Conservation (phyloP, 2,113 vertebrate genomes). For the Antechinus stuartii region DNA sequence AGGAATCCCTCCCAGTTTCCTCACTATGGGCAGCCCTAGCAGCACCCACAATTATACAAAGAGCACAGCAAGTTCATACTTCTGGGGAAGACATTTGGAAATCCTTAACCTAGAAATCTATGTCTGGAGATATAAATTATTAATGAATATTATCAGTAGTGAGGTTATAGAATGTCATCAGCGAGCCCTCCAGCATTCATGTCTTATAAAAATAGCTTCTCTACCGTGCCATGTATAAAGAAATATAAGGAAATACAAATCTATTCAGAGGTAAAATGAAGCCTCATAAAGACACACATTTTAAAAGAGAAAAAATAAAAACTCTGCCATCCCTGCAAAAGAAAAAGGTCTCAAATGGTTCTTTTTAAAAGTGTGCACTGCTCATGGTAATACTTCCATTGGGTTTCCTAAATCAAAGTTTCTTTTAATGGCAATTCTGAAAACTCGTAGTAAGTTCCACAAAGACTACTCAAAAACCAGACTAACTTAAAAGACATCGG, state of each 20-base stretch:
- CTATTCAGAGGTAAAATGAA: constrained; percentile 41
- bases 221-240: constrained; percentile 14
- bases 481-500: constrained; percentile 22
- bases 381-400: neutral
- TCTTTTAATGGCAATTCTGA: neutral
- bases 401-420: constrained; percentile 32
- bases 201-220: constrained; percentile 41
- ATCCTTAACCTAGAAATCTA: constrained; percentile 15
- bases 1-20: constrained; percentile 54
- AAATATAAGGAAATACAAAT: constrained; percentile 39
- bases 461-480: neutral
- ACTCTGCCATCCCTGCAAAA: constrained; percentile 3
- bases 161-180: constrained; percentile 64
- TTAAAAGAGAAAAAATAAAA: constrained; percentile 24
- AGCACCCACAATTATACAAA: neutral
- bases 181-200: constrained; percentile 38
- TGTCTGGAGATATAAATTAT: constrained; percentile 49
- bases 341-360: constrained; percentile 1
- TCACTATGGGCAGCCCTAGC: neutral
- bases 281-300: constrained; percentile 51
- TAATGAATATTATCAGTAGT: constrained; percentile 58
- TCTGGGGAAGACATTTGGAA: constrained; percentile 47
- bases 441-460: neutral
- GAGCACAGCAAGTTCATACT: neutral
- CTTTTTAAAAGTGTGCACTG: neutral